phyloP scores from a whole-genome alignment of 2,888 invertebrate species.

The Caenorhabditis macrosperma region DNA sequence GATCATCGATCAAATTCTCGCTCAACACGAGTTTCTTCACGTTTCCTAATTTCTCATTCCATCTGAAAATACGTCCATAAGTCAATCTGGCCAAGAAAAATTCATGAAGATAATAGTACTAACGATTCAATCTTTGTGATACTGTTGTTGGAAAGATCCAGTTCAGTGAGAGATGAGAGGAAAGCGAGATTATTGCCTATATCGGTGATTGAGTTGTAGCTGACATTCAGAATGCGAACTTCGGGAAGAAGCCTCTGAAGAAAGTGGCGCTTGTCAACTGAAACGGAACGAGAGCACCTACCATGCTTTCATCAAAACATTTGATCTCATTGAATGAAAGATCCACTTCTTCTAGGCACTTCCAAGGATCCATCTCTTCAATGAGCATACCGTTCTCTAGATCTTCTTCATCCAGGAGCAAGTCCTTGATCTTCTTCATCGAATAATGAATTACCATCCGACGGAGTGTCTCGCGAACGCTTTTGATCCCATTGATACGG shows the following conservation, averaged over 20 bases:
- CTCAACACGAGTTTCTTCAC: conserved; percentile 90
- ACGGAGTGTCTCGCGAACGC: conserved; percentile 84
- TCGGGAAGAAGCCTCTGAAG: conserved; percentile 81
- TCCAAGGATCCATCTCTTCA: conserved; percentile 69
- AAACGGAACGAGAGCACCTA: conserved; percentile 79
- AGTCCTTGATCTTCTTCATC: conserved; percentile 85
- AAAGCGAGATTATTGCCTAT: conserved; percentile 87
- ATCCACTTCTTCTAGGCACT: conserved; percentile 85
- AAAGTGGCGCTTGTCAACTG: neutral
- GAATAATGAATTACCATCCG: conserved; percentile 86
- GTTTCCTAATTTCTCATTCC: conserved; percentile 90
- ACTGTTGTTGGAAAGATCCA: conserved; percentile 89
- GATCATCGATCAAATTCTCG: conserved; percentile 86
- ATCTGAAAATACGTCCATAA: conserved; percentile 84
- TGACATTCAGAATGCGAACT: conserved; percentile 83
- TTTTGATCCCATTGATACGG: conserved; percentile 79
- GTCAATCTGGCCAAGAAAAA: too few species aligned
- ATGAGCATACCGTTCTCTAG: conserved; percentile 72
- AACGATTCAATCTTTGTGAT: conserved; percentile 84
- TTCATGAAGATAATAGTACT: conserved; percentile 78
- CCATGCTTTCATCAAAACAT: conserved; percentile 88
- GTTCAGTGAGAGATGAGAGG: conserved; percentile 86
- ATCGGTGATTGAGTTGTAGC: conserved; percentile 87
- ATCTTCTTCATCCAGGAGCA: conserved; percentile 85
- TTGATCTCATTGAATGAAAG: conserved; percentile 88